These are phyloP conservation scores for Fregata magnificens DNA, from an alignment of 2,113 vertebrate species.

Conservation along the genomic window DNA sequence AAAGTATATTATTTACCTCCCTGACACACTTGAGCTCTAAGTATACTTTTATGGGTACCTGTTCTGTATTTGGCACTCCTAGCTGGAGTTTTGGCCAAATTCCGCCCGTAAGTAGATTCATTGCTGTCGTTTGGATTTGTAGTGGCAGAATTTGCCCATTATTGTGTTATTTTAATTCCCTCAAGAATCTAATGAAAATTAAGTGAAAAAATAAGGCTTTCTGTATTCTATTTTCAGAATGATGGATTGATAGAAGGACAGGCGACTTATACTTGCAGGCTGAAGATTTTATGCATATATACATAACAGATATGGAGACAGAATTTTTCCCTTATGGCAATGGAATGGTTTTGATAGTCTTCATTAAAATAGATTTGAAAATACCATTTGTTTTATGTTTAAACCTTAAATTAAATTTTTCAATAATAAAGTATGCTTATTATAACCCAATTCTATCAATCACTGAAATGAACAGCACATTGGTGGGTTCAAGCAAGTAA, in stretches of 20 bases:
- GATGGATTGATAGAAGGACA: constrained; percentile 66
- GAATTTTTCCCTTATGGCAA: constrained; percentile 65
- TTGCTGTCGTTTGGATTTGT: constrained; percentile 61
- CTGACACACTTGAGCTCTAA: background rate
- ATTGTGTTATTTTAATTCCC: constrained; percentile 69
- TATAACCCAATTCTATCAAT: constrained; percentile 71
- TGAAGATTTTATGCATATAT: constrained; percentile 66
- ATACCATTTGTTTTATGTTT: constrained; percentile 72
- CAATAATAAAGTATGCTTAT: constrained; percentile 71
- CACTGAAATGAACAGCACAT: constrained; percentile 63
- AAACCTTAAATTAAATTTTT: constrained; percentile 70
- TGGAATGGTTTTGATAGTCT: constrained; percentile 67
- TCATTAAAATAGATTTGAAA: constrained; percentile 68
- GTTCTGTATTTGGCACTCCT: background rate
- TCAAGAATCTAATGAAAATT: constrained; percentile 68
- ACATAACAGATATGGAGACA: constrained; percentile 62
- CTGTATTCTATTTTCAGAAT: constrained; percentile 62
- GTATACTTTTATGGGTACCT: background rate
- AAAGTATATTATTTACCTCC: background rate
- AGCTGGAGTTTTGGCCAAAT: constrained; percentile 5
- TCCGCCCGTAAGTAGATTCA: background rate
- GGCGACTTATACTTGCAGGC: constrained; percentile 50
- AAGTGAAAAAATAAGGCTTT: constrained; percentile 66
- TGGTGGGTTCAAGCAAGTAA: constrained; percentile 65
- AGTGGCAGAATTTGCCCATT: constrained; percentile 63